These are phyloP conservation scores for Sialis fuliginosa DNA, from an alignment of 2,888 invertebrate species.

Conservation along the genomic window DNA sequence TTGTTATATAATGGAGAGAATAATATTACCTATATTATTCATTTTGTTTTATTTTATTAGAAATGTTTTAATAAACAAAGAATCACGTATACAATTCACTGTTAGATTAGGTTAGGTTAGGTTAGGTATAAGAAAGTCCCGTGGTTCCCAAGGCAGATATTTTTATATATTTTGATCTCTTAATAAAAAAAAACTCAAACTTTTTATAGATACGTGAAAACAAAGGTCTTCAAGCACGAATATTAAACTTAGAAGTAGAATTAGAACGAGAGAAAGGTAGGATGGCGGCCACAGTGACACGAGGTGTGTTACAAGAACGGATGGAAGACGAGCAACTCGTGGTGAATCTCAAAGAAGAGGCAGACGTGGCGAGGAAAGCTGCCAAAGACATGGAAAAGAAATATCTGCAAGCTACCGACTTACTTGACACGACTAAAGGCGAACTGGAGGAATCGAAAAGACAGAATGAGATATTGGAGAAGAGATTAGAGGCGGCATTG, in stretches of 20 bases:
- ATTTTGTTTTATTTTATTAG: too few species aligned
- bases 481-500: conserved; percentile 50
- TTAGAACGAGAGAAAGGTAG: conserved; percentile 47
- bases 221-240: conserved; percentile 59
- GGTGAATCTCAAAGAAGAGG: conserved; percentile 52
- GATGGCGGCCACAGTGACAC: conserved; percentile 12
- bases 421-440: conserved; percentile 53
- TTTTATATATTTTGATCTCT: too few species aligned
- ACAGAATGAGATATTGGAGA: conserved; percentile 59
- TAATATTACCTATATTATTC: too few species aligned
- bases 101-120: too few species aligned
- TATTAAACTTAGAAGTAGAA: conserved; percentile 67
- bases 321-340: conserved; percentile 40
- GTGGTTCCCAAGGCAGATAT: too few species aligned
- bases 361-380: conserved; percentile 56
- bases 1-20: too few species aligned
- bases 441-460: conserved; percentile 67
- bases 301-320: conserved; percentile 4
- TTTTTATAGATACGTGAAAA: conserved; percentile 40
- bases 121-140: too few species aligned
- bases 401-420: conserved; percentile 55
- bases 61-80: too few species aligned
- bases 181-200: conserved; percentile 12
- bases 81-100: too few species aligned
- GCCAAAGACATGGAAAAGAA: conserved; percentile 68